Percentiles rank a stretch among this genome's conserved stretches.
Evolutionary conservation across 1,140 invertebrate genomes (phyloP).

Genomic region (Drosophila melanica): DNA sequence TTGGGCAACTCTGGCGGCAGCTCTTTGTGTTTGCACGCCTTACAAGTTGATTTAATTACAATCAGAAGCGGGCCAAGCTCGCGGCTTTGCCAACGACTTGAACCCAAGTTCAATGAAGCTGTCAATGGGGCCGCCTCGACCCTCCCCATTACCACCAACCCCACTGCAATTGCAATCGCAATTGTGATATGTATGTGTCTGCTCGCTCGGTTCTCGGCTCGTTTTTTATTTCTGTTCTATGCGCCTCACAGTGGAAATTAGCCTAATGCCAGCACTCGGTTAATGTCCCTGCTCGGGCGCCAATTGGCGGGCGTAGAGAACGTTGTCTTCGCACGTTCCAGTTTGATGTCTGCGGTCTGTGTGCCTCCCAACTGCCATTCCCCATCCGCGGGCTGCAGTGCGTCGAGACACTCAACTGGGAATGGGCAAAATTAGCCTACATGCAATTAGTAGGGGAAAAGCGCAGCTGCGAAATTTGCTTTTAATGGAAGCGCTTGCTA

Average conservation of each 20-base stretch:
- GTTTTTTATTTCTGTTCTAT: not conserved
- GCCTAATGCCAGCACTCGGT: slow-evolving; percentile 8
- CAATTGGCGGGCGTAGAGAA: not conserved
- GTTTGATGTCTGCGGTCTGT: slow-evolving; percentile 12
- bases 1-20: slow-evolving; percentile 30
- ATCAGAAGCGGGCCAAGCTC: slow-evolving; percentile 43
- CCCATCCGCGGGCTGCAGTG: slow-evolving; percentile 25
- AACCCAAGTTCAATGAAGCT: slow-evolving; percentile 74
- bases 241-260: slow-evolving; percentile 9
- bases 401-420: slow-evolving; percentile 49
- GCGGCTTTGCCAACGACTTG: slow-evolving; percentile 47
- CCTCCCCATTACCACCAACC: slow-evolving; percentile 9
- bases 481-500: slow-evolving; percentile 50
- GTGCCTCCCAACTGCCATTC: slow-evolving; percentile 22
- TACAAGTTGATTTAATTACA: slow-evolving; percentile 50
- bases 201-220: not conserved
- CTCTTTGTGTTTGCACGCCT: slow-evolving; percentile 12
- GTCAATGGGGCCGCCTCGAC: slow-evolving; percentile 44
- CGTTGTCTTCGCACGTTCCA: slow-evolving; percentile 36
- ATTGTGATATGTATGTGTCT: not conserved
- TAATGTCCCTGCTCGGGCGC: slow-evolving; percentile 14
- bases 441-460: slow-evolving; percentile 70
- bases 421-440: slow-evolving; percentile 70
- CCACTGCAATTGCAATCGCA: slow-evolving; percentile 12
- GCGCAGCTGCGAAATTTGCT: slow-evolving; percentile 50